Percentiles rank a stretch among this genome's conserved stretches.
Conservation (phyloP, 2,113 vertebrate genomes). For the Excalfactoria chinensis region DNA sequence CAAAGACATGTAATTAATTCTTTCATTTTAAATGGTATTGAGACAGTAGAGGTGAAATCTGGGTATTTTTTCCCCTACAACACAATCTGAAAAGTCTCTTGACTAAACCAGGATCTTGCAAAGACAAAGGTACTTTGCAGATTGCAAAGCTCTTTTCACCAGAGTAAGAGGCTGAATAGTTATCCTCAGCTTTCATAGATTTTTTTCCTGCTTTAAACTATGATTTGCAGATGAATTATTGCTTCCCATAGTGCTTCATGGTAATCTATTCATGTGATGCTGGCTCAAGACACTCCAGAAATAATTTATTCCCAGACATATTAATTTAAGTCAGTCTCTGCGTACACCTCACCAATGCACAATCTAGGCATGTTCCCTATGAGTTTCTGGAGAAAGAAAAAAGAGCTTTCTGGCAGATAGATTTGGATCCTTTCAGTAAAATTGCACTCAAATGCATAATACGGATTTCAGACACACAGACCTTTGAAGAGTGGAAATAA, state of each 20-base stretch:
- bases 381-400: conserved; percentile 17
- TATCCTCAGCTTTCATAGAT: not conserved
- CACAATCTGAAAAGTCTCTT: not conserved
- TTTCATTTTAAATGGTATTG: not conserved
- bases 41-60: not conserved
- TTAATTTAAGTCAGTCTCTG: conserved; percentile 57
- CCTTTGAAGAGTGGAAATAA: conserved; percentile 56
- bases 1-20: not conserved
- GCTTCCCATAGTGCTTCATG: conserved; percentile 24
- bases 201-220: conserved; percentile 7
- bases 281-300: conserved; percentile 54
- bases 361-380: not conserved
- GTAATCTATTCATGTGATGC: conserved; percentile 39
- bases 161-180: not conserved
- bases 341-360: conserved; percentile 43
- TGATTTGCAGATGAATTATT: conserved; percentile 40
- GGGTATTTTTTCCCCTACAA: not conserved
- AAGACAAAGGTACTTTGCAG: not conserved
- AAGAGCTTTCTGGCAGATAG: conserved; percentile 26
- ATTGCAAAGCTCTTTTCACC: not conserved
- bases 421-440: conserved; percentile 33
- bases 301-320: conserved; percentile 64
- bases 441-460: not conserved
- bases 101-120: not conserved
- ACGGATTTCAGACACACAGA: conserved; percentile 4